These are phyloP conservation scores for Xestia ashworthii DNA, from an alignment of 2,888 invertebrate species.

Conservation along the genomic window DNA sequence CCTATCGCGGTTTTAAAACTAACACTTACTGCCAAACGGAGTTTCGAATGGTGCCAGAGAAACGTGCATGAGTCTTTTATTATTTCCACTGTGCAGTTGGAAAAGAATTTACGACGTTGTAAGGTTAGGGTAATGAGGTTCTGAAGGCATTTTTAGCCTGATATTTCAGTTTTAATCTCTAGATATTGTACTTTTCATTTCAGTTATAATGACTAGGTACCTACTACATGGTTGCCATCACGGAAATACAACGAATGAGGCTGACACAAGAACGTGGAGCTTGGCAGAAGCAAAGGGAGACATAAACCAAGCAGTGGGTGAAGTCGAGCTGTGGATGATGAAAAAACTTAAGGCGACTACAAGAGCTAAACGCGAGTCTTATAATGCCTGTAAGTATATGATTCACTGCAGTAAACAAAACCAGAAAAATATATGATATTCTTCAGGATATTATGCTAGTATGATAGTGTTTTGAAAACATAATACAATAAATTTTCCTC, in stretches of 20 bases:
- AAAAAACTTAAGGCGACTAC: no score
- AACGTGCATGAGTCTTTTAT: conserved; percentile 53
- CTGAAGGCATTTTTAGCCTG: background rate
- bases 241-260: background rate
- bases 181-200: background rate
- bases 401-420: no score
- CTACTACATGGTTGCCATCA: background rate
- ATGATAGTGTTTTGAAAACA: no score
- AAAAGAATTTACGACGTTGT: conserved; percentile 30
- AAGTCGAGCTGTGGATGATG: no score
- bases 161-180: background rate
- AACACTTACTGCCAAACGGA: conserved; percentile 53
- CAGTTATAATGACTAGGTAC: background rate
- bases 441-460: no score
- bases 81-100: conserved; percentile 29
- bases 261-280: background rate
- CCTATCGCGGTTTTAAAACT: conserved; percentile 57
- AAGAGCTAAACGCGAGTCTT: no score
- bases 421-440: no score
- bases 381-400: no score
- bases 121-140: conserved; percentile 26
- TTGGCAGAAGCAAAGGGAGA: background rate
- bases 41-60: conserved; percentile 45
- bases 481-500: no score
- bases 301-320: background rate